Percentiles rank a stretch among this genome's conserved stretches.
phyloP scores from a whole-genome alignment of 2,113 vertebrate genomes.

The Amphilophus citrinellus region DNA sequence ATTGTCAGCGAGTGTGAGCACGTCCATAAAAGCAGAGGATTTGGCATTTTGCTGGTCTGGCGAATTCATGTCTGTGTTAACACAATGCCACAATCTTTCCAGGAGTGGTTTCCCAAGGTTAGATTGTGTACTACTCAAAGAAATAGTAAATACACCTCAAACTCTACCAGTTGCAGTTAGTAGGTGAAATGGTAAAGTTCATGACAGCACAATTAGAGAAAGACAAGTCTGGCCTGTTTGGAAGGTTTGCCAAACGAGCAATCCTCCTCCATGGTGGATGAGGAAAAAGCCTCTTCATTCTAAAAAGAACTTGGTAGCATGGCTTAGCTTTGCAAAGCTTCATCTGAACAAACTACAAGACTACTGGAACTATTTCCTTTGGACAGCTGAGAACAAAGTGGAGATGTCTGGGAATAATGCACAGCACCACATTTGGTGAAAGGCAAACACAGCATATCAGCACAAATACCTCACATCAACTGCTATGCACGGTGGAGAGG shows the following conservation, averaged over 20 bases:
- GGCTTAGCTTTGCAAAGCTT: not conserved
- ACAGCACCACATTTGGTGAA: not conserved
- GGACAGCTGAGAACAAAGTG: not conserved
- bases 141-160: not conserved
- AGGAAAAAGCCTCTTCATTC: not conserved
- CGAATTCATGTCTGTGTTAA: not conserved
- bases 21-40: not conserved
- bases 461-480: no score
- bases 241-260: not conserved
- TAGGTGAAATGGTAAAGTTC: not conserved
- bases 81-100: not conserved
- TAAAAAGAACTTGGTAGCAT: not conserved
- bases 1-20: not conserved
- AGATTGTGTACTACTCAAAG: not conserved
- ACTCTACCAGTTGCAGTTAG: not conserved
- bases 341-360: not conserved
- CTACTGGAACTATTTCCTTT: not conserved
- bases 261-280: not conserved
- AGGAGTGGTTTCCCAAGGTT: not conserved
- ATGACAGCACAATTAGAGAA: fast-evolving
- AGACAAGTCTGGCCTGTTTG: not conserved
- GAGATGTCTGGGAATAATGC: not conserved
- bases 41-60: not conserved
- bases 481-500: no score
- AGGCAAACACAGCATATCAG: not conserved